Conservation (phyloP, 2,888 invertebrate genomes). For the Linyphia triangularis region DNA sequence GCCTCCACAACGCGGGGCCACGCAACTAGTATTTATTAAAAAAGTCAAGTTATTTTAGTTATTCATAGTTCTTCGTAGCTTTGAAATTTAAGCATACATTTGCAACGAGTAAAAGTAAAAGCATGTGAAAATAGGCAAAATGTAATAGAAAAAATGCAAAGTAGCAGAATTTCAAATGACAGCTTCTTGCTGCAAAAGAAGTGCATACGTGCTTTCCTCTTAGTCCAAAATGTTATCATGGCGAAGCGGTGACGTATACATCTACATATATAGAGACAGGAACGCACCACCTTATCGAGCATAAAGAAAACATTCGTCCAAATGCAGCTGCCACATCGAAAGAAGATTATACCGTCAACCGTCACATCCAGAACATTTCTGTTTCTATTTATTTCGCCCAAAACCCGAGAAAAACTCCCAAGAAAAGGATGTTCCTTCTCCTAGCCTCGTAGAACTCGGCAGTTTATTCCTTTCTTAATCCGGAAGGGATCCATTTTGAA, state of each 20-base stretch:
- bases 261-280: background rate
- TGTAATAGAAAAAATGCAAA: too few species aligned
- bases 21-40: too few species aligned
- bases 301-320: slow-evolving; percentile 3
- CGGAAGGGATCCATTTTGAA: slow-evolving; percentile 27
- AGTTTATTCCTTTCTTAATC: slow-evolving; percentile 12
- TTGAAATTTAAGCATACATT: too few species aligned
- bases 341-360: slow-evolving; percentile 15
- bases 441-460: background rate
- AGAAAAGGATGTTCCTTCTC: background rate
- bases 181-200: background rate
- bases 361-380: slow-evolving; percentile 13
- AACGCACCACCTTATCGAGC: background rate
- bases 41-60: too few species aligned
- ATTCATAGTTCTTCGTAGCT: too few species aligned
- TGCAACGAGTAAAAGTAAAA: too few species aligned
- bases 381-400: background rate
- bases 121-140: too few species aligned
- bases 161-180: background rate
- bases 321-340: slow-evolving; percentile 4
- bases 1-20: too few species aligned
- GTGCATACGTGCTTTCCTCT: too few species aligned
- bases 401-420: background rate
- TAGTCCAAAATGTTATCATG: background rate
- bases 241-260: background rate